Conservation (phyloP, 2,888 invertebrate species). For the Conops quadrifasciatus region DNA sequence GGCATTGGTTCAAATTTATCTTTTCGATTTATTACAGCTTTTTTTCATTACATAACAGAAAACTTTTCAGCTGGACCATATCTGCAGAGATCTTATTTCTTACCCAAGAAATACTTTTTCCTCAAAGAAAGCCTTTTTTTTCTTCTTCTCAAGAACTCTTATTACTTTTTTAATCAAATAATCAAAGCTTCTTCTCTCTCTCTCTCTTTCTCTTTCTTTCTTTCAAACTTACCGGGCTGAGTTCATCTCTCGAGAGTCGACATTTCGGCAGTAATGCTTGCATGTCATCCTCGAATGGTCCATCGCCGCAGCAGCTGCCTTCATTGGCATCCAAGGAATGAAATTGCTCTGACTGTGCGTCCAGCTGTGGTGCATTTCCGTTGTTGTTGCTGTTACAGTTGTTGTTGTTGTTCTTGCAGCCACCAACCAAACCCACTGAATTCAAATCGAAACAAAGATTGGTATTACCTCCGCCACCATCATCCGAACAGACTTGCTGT, state of each 20-base stretch:
- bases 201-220: background rate
- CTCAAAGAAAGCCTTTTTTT: no score
- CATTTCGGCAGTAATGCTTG: conserved; percentile 63
- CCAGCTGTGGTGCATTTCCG: conserved; percentile 33
- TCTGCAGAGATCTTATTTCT: no score
- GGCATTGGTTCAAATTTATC: no score
- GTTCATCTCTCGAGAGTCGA: conserved; percentile 63
- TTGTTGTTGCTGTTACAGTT: conserved; percentile 21
- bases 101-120: no score
- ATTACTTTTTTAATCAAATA: conserved; percentile 11
- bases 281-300: conserved; percentile 63
- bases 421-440: conserved; percentile 30
- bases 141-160: no score
- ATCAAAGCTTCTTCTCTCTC: background rate
- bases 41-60: no score
- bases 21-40: no score
- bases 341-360: conserved; percentile 50
- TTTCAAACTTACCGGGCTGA: conserved; percentile 62
- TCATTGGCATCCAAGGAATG: conserved; percentile 59
- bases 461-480: conserved; percentile 40
- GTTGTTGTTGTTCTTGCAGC: conserved; percentile 16
- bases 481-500: conserved; percentile 25
- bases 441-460: conserved; percentile 50
- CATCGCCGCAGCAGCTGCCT: conserved; percentile 56
- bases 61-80: no score